Base-by-base conservation (phyloP, 2,888 invertebrate species). In the Coenonympha glycerion region DNA sequence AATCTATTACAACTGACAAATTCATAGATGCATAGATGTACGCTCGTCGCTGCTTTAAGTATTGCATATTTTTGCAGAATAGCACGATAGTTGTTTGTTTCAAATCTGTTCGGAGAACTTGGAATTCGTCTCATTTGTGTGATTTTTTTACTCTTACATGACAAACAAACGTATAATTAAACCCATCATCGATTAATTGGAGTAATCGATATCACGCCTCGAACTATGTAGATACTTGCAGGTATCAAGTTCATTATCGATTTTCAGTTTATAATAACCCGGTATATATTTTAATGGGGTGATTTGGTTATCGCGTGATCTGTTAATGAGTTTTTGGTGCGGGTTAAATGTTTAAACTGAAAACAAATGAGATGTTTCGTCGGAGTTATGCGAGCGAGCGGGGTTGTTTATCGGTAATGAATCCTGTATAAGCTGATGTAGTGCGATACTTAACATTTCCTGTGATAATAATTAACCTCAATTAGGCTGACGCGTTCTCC, bases 271-370 rank as follows among this genome's bases (percentile, higher is more conserved):
- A 22, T 50, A 50, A 47, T 50, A 47, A 31, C 49, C 15, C 61
- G 64, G 64, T 59, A 59, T 66, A 65, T 62, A 59, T 66, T 66
- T 69, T 64, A 68, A 64, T 63, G 65, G 58, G 53, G 58, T 66
- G 68, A 68, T 73, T 74, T 68, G 63, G 69, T 71, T 76, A 82
- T 82, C 76, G 66, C 66, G 65, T 72, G 77, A 78, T 77, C 77
- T 71, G 57, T 70, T 73, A 76, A 80, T 74, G 74, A 73, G 75
- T 64, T 73, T 71, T 72, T 65, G 66, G 66, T 66, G 60, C 60
- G 65, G 65, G 65, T 67, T 62, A 67, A 69, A 68, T 70, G 68
- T 68, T 68, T 68, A 63, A 65, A 68, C 64, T 65, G 62, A 64
- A 63, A n/a, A 73, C 69, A 72, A 73, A 76, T 73, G 73, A 71